phyloP scores from a whole-genome alignment of 2,888 invertebrate genomes.

The Stenodera caucasica region DNA sequence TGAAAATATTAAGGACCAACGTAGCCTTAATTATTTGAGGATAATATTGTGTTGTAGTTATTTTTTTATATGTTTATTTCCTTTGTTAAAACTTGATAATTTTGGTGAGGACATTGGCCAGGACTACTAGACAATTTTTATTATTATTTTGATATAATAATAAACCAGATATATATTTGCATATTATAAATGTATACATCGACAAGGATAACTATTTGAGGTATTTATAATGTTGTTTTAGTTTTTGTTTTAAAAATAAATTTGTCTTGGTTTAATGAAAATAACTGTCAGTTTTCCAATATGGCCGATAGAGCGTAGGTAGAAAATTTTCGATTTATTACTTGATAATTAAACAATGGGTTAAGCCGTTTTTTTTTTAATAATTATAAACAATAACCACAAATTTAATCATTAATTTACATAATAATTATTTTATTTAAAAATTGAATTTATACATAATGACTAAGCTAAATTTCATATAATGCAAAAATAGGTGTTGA shows the following conservation, averaged over 20 bases:
- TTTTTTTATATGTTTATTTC: neutral
- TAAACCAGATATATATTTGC: neutral
- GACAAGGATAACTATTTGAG: neutral
- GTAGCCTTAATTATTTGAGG: neutral
- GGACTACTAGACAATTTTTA: neutral
- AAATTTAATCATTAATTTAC: constrained; percentile 6
- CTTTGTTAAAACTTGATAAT: neutral
- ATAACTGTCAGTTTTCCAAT: constrained; percentile 46
- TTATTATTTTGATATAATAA: neutral
- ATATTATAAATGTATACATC: neutral
- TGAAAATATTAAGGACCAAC: neutral
- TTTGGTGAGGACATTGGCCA: neutral
- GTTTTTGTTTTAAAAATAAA: neutral
- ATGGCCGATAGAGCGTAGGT: constrained; percentile 46
- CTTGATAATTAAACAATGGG: constrained; percentile 16
- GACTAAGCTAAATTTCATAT: constrained; percentile 13
- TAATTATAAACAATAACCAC: neutral
- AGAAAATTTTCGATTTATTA: constrained; percentile 36
- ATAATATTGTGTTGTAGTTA: neutral
- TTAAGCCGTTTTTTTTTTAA: constrained; percentile 11
- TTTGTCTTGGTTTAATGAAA: constrained; percentile 27
- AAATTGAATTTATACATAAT: neutral
- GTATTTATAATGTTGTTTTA: neutral
- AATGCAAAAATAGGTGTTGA: neutral
- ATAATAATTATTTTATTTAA: neutral